Base-by-base conservation (phyloP, 2,888 invertebrate genomes). In the Trissolcus japonicus region DNA sequence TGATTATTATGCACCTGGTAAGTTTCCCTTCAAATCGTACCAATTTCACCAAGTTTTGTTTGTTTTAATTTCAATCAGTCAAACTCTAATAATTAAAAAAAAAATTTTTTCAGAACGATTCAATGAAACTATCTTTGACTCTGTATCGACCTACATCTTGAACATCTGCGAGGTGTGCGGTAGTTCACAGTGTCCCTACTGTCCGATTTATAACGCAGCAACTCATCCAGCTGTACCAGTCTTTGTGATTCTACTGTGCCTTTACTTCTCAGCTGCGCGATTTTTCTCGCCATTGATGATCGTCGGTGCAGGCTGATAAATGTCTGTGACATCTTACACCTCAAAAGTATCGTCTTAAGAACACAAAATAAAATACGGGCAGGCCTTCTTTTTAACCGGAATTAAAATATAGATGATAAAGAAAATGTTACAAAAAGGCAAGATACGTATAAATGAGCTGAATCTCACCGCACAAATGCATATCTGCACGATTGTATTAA, bases 1-100 rank as follows among this genome's bases (percentile, higher is more conserved):
- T 89, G 98, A 98, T 90, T 98, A 97, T 89, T 98, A 98, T 90
- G 95, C 98, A 65, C 98, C 98, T 84, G 97, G 97, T 97, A 89
- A 89, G 25, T 4, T 25, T 25, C 19, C 1, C 19, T 25, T 25
- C 4, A 25, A 25, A 25, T 25, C 25, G 4, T 25, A 25, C 4
- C 25, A 25, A 4, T 25, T 25, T 25, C 25, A 4, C 25, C 6
- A 6, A 25, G 0, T 4, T 25, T 6, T 25, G 6, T 4, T 6
- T 25, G 4, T 25, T 25, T 25, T 25, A 25, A 25, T 25, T 25
- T 3, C 25, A 6, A 3, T 25, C 2, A 25, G 4, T 25, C 25
- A 25, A 25, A 25, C 25, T 0, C 6, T 25, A 25, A 6, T 35
- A 35, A 35, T 6, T 46, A 11, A 51, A 59, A 11, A 29, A 4